Evolutionary conservation across 2,888 invertebrate genomes (phyloP).

Genomic region (Meandrusa payeni): DNA sequence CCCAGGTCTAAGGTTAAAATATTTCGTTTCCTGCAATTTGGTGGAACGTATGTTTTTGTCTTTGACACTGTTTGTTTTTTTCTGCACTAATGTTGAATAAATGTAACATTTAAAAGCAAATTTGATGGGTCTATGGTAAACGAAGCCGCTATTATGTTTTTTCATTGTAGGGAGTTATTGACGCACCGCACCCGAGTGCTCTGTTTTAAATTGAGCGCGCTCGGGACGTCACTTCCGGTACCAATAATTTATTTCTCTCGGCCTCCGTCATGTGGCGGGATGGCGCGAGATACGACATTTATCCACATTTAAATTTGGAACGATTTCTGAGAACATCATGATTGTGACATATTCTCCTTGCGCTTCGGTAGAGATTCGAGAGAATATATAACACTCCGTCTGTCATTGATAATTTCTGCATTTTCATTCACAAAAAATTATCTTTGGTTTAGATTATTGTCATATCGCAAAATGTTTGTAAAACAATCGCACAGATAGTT

Average conservation of each 20-base stretch:
- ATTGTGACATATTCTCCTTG: conserved; percentile 56
- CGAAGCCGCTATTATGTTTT: conserved; percentile 16
- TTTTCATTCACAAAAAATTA: conserved; percentile 17
- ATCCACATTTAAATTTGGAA: conserved; percentile 70
- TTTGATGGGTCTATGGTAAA: conserved; percentile 33
- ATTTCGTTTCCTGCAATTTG: conserved; percentile 62
- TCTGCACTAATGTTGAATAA: conserved; percentile 33
- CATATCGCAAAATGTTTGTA: too few relatives aligned
- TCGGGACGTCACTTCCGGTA: conserved; percentile 76
- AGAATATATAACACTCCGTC: conserved; percentile 11
- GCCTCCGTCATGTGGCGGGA: conserved; percentile 70
- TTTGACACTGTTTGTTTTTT: conserved; percentile 53
- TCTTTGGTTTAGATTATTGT: too few relatives aligned
- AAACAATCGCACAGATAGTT: too few relatives aligned
- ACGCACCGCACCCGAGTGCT: conserved; percentile 45
- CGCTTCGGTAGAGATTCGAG: conserved; percentile 36
- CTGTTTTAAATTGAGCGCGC: conserved; percentile 71
- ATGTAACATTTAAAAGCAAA: conserved; percentile 41
- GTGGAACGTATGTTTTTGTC: conserved; percentile 42
- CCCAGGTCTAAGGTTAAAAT: conserved; percentile 49
- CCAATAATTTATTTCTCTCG: conserved; percentile 75
- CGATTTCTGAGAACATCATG: conserved; percentile 64
- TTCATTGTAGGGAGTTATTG: conserved; percentile 30
- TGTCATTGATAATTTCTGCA: conserved; percentile 15
- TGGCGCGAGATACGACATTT: conserved; percentile 70